Base-by-base conservation (phyloP, 2,797 vertebrate species). In the Melanotaenia parkinsoni region DNA sequence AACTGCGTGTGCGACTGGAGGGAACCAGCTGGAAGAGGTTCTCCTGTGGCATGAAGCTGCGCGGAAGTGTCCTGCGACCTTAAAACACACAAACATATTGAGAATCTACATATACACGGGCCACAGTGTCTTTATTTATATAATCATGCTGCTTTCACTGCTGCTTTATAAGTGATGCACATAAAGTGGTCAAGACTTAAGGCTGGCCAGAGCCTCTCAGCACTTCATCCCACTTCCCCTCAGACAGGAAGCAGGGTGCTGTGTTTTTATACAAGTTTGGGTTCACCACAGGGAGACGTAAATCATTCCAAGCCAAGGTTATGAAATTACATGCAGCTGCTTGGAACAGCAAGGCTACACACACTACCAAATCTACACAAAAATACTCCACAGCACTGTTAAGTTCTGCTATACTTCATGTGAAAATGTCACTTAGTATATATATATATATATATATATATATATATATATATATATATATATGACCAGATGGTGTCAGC, bases 1-100 rank as follows among this genome's bases (percentile, higher is more conserved):
- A 96, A 65, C 96, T 97, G 81, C 96, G 95, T 0, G 96, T 96
- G 62, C 96, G 92, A 86, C 96, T 96, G 66, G 96, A 96, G 4
- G 96, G 96, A 78, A 96, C 95, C 38, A 97, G 92, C 91, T 97
- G 96, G 67, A 97, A 97, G 66, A 96, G 91, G 86, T 96, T 97
- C 89, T 97, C 96, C 76, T 96, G 96, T 1, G 94, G 96, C 90
- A 96, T 95, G 64, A 97, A 98, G 88, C 96, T 97, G 77, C 96
- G 95, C 0, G 97, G 97, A 81, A 98, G 97, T 2, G 96, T 97
- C 83, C 96, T 95, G 12, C 97, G 91, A 74, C 96, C 97, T 97
- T 80, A 61, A 83, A 61, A 81, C 57, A 86, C 67, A 90, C 5
- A 70, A 6, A 66, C 5, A 56, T 56, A 24, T 12, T 2, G 38